Conservation (phyloP, 2,888 invertebrate genomes). For the Sipha maydis region DNA sequence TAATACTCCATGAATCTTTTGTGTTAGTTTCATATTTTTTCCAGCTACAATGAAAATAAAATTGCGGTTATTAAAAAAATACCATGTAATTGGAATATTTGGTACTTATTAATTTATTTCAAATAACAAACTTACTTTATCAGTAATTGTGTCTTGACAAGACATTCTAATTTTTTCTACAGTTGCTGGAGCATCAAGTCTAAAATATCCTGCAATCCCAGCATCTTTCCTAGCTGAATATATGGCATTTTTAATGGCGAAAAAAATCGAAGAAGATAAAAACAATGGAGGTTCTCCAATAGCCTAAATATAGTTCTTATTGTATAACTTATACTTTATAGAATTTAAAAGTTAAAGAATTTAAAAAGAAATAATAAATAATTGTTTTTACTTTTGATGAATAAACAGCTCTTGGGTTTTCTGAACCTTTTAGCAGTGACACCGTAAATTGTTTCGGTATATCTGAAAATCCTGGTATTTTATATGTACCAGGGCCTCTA, state of each 20-base stretch:
- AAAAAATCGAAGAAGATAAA: slow-evolving; percentile 86
- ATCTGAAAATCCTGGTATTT: slow-evolving; percentile 87
- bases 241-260: slow-evolving; percentile 90
- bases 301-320: slow-evolving; percentile 73
- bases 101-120: neutral
- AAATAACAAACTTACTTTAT: slow-evolving; percentile 72
- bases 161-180: slow-evolving; percentile 89
- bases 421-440: slow-evolving; percentile 86
- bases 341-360: neutral
- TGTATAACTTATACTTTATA: neutral
- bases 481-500: slow-evolving; percentile 83
- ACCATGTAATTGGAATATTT: neutral
- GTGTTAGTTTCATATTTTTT: neutral
- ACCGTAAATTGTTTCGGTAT: slow-evolving; percentile 94
- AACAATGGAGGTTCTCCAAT: slow-evolving; percentile 96
- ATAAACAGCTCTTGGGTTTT: slow-evolving; percentile 91
- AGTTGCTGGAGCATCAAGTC: slow-evolving; percentile 86
- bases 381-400: slow-evolving; percentile 81
- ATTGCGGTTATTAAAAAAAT: slow-evolving; percentile 63
- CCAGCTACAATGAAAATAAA: slow-evolving; percentile 17
- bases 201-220: slow-evolving; percentile 73
- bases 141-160: slow-evolving; percentile 84
- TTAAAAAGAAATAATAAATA: neutral
- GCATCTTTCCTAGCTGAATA: slow-evolving; percentile 79
- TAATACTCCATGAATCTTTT: slow-evolving; percentile 14